Percentiles rank a stretch among this genome's conserved stretches.
phyloP scores from a whole-genome alignment of 2,797 vertebrate species.

The Pangasius sanitwongsei region DNA sequence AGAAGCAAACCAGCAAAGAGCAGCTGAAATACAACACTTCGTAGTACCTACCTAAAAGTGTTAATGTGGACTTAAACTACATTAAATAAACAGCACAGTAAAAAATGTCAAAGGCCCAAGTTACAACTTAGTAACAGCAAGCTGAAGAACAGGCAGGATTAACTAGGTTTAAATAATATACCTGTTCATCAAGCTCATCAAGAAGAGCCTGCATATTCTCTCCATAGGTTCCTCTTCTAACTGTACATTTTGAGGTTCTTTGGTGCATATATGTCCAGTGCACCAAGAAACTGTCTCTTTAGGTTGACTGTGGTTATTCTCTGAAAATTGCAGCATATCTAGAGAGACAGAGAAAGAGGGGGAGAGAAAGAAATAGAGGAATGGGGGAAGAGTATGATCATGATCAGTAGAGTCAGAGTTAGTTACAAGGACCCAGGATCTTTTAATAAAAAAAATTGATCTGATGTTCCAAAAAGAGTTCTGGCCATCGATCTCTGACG shows the following conservation, averaged over 20 bases:
- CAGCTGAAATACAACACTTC: background rate
- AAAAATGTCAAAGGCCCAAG: background rate
- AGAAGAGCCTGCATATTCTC: background rate
- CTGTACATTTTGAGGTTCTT: background rate
- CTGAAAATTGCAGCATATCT: background rate
- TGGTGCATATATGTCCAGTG: background rate
- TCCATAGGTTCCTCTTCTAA: background rate
- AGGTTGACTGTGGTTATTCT: background rate
- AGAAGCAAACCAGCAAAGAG: background rate
- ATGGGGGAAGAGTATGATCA: too few species aligned
- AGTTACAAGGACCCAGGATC: too few species aligned
- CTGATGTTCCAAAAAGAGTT: conserved; percentile 11
- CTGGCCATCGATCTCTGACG: conserved; percentile 6
- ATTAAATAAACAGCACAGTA: background rate
- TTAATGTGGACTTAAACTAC: background rate
- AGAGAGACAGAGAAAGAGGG: background rate
- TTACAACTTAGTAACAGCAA: background rate
- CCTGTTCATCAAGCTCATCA: conserved; percentile 13
- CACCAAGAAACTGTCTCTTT: background rate
- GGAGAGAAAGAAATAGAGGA: too few species aligned
- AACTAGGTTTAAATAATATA: background rate
- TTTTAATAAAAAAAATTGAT: background rate
- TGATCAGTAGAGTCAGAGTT: background rate
- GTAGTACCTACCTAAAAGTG: background rate
- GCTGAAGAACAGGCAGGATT: background rate